Evolutionary conservation across 2,888 invertebrate genomes (phyloP), one percentile per base, ranked within the genome.

Genomic region (Amblyjoppa proteus): DNA sequence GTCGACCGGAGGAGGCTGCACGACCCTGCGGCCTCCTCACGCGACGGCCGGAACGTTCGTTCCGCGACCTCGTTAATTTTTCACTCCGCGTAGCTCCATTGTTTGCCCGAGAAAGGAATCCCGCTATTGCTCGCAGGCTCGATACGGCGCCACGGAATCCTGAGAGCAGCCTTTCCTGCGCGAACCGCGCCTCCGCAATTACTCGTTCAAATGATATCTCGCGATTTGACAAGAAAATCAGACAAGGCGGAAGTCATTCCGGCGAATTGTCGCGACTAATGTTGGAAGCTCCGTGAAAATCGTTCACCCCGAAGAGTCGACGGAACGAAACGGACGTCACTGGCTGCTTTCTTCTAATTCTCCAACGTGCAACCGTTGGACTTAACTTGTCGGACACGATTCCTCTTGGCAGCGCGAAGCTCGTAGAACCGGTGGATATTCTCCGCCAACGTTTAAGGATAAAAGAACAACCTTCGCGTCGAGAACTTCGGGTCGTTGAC

Each of bases 1-100:
- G 58, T 28, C 7, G 58, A 58, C 25, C 25, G 25, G 28, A 25
- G 9, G 28, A 20, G 11, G 13, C 20, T 58, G 11, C 58, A 56
- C 56, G 4, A 31, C 38, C 56, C 58, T 70, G 69, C 53, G 64
- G 64, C 51, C 66, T 77, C 68, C 79, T 70, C 81, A 73, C 79
- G 69, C 73, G 80, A 58, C 66, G 61, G 76, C 73, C 83, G 71
- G 61, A 88, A 89, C 89, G 89, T 89, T 88, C 87, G 87, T 86
- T 81, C 85, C 86, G 83, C 86, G 88, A 83, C 89, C 90, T 91
- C 91, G 90, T 91, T 91, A 91, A 90, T 91, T 91, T 91, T 91
- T 91, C 90, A 88, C 88, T 88, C 81, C 87, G 87, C 88, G 89
- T 91, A 89, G 88, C 86, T 89, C 88, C 87, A 91, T 90, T 91